Percentiles rank a stretch among this genome's conserved stretches.
Conservation (phyloP, 2,888 invertebrate genomes). For the Hypolimnas misippus region DNA sequence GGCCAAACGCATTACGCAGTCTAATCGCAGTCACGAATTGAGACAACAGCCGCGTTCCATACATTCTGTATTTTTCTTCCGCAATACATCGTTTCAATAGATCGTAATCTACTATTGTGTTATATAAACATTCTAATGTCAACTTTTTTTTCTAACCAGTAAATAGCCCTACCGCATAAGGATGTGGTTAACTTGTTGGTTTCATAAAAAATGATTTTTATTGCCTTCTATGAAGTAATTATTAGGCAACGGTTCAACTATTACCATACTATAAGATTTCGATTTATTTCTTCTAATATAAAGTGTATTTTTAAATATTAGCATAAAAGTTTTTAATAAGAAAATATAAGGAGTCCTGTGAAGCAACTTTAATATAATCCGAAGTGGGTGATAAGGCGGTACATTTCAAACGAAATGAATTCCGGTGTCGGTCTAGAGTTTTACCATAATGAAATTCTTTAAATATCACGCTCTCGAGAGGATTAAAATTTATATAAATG, state of each 20-base stretch:
- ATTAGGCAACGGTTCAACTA: no score
- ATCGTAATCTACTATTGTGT: constrained; percentile 23
- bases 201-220: not conserved
- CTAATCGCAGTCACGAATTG: constrained; percentile 47
- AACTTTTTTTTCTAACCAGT: constrained; percentile 15
- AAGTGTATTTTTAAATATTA: constrained; percentile 3
- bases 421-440: constrained; percentile 66
- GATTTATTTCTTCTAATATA: not conserved
- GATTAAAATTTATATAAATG: constrained; percentile 76
- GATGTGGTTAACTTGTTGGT: not conserved
- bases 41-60: constrained; percentile 47
- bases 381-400: constrained; percentile 60
- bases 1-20: constrained; percentile 38
- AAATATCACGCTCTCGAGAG: constrained; percentile 68
- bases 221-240: no score
- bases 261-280: no score
- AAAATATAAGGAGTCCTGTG: constrained; percentile 61
- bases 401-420: constrained; percentile 71
- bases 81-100: constrained; percentile 34
- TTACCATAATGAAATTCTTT: constrained; percentile 80
- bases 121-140: constrained; percentile 20
- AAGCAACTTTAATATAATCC: constrained; percentile 69
- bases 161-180: constrained; percentile 21
- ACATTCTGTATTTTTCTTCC: constrained; percentile 42
- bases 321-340: constrained; percentile 9